phyloP scores from a whole-genome alignment of 1,140 invertebrate genomes.

The Aethina tumida region DNA sequence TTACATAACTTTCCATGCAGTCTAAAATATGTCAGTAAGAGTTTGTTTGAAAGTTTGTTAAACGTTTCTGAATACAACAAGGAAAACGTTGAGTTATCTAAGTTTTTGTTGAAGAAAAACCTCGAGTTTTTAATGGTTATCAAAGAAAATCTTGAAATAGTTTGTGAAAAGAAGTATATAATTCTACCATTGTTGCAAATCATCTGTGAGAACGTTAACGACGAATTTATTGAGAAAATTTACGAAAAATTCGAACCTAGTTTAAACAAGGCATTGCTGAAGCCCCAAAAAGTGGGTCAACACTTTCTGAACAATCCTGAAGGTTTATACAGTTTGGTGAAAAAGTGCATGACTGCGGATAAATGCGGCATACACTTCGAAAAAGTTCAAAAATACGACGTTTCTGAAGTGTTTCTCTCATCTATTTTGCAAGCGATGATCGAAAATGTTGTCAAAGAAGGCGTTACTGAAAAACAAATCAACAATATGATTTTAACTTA shows the following conservation, averaged over 20 bases:
- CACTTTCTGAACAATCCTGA: slow-evolving; percentile 44
- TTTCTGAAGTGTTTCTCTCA: slow-evolving; percentile 44
- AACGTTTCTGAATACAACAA: slow-evolving; percentile 31
- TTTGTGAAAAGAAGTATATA: slow-evolving; percentile 42
- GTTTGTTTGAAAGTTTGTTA: slow-evolving; percentile 41
- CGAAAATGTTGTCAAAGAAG: slow-evolving; percentile 35
- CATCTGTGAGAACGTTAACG: slow-evolving; percentile 27
- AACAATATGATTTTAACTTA: slow-evolving; percentile 25
- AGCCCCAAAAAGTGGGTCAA: slow-evolving; percentile 52
- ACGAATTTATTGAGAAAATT: slow-evolving; percentile 38
- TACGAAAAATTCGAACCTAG: slow-evolving; percentile 47
- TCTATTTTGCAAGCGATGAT: slow-evolving; percentile 43
- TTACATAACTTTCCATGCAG: slow-evolving; percentile 47
- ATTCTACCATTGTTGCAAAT: slow-evolving; percentile 45
- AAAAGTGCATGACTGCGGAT: slow-evolving; percentile 43
- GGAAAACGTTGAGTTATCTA: slow-evolving; percentile 39
- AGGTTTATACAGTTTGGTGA: slow-evolving; percentile 41
- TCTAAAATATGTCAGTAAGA: slow-evolving; percentile 36
- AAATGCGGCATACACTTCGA: slow-evolving; percentile 43
- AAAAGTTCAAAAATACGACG: slow-evolving; percentile 49
- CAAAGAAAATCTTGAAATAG: slow-evolving; percentile 34
- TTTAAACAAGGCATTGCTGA: slow-evolving; percentile 48
- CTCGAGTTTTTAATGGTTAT: slow-evolving; percentile 37
- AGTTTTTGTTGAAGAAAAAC: slow-evolving; percentile 41
- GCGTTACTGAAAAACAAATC: slow-evolving; percentile 13